Percentiles rank a stretch among this genome's conserved stretches.
Evolutionary conservation across 2,797 vertebrate species (phyloP).

Genomic region (Brachyrhaphis roseni): DNA sequence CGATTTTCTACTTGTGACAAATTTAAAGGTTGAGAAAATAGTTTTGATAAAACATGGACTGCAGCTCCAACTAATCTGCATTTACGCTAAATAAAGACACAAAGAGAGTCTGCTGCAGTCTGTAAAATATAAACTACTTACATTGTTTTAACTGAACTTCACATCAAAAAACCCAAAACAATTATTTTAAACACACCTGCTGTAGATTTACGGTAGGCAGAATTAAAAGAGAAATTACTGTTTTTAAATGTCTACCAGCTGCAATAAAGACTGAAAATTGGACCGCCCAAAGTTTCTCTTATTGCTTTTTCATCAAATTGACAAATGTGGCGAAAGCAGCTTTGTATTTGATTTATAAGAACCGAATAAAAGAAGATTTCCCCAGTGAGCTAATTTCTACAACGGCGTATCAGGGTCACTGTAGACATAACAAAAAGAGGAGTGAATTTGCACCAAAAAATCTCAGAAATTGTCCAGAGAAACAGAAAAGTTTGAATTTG

Average conservation of each 20-base stretch:
- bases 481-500: too few relatives aligned
- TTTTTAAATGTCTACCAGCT: constrained; percentile 1
- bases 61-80: neutral
- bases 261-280: constrained; percentile 10
- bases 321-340: neutral
- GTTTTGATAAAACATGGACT: neutral
- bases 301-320: neutral
- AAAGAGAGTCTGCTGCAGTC: neutral
- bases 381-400: neutral
- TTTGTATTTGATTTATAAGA: neutral
- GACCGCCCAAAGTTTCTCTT: neutral
- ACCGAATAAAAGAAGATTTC: constrained; percentile 4
- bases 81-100: neutral
- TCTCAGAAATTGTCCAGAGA: too few relatives aligned
- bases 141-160: neutral
- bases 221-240: neutral
- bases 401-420: too few relatives aligned
- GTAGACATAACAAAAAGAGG: too few relatives aligned
- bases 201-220: constrained; percentile 3
- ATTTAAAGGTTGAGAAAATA: neutral
- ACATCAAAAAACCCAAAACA: neutral
- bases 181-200: neutral
- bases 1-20: neutral
- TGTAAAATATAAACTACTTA: neutral
- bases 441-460: too few relatives aligned